Percentiles rank a stretch among this genome's conserved stretches.
Conservation (phyloP, 2,888 invertebrate species). For the Megamerina dolium region DNA sequence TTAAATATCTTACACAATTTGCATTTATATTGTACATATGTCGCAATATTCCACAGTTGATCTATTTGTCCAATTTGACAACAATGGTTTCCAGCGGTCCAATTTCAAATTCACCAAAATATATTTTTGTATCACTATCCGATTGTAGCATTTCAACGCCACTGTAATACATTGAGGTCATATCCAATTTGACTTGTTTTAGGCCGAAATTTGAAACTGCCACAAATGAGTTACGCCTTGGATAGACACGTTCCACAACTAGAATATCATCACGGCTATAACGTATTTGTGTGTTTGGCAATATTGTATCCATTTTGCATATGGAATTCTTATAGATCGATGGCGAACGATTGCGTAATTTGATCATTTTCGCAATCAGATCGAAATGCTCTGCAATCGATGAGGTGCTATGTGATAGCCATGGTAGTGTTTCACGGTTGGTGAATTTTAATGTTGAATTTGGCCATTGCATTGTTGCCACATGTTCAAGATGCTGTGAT, state of each 20-base stretch:
- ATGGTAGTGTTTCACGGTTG: constrained; percentile 54
- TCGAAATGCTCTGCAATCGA: constrained; percentile 53
- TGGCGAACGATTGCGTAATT: constrained; percentile 59
- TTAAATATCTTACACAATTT: background rate
- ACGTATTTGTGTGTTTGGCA: constrained; percentile 64
- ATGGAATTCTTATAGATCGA: constrained; percentile 69
- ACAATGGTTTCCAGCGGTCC: constrained; percentile 60
- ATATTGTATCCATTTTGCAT: constrained; percentile 58
- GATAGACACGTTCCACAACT: constrained; percentile 71
- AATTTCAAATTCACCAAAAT: constrained; percentile 47
- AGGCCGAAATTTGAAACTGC: constrained; percentile 68
- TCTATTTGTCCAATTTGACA: constrained; percentile 57
- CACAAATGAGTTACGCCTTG: constrained; percentile 69
- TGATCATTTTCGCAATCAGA: constrained; percentile 56
- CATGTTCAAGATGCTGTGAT: constrained; percentile 60
- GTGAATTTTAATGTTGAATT: constrained; percentile 49
- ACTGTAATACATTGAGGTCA: constrained; percentile 70
- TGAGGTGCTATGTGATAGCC: constrained; percentile 58
- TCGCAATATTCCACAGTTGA: background rate
- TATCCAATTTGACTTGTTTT: constrained; percentile 58
- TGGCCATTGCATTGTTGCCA: constrained; percentile 65
- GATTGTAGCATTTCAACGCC: constrained; percentile 50
- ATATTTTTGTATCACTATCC: constrained; percentile 35
- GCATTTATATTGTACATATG: background rate
- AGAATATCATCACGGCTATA: constrained; percentile 61